phyloP scores from a whole-genome alignment of 1,140 invertebrate species.

The Vanessa tameamea region DNA sequence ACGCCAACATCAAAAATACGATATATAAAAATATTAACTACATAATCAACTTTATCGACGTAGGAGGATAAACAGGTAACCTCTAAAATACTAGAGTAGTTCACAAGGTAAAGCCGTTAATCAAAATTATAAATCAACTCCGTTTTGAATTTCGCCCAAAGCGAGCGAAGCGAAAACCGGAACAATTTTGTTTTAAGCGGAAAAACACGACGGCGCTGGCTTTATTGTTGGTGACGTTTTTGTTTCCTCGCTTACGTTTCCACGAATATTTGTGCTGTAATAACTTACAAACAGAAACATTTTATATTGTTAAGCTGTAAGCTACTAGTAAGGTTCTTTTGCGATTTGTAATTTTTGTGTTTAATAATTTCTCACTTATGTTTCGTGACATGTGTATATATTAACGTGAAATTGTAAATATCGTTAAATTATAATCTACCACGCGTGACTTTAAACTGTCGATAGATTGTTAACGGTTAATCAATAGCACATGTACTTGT shows the following conservation, averaged over 20 bases:
- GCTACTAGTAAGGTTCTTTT: neutral
- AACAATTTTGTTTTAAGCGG: conserved; percentile 35
- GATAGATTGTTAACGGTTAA: too few species aligned
- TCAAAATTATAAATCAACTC: conserved; percentile 37
- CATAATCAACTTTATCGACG: neutral
- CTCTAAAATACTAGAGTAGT: conserved; percentile 5
- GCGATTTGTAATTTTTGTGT: neutral
- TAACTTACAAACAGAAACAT: conserved; percentile 28
- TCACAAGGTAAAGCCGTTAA: conserved; percentile 28
- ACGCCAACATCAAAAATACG: too few species aligned
- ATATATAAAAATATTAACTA: neutral
- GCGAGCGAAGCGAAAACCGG: conserved; percentile 31
- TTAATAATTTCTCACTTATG: neutral
- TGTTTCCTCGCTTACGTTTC: conserved; percentile 29
- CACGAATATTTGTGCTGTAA: conserved; percentile 35
- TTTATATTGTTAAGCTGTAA: conserved; percentile 15
- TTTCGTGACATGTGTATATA: neutral
- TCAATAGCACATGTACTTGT: too few species aligned
- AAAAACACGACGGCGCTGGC: conserved; percentile 27
- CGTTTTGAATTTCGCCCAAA: conserved; percentile 32
- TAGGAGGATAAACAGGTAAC: neutral
- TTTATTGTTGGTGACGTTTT: conserved; percentile 36
- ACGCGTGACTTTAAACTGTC: too few species aligned
- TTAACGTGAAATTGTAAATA: too few species aligned
- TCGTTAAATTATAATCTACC: too few species aligned